phyloP scores from a whole-genome alignment of 2,113 vertebrate genomes.

The Astur gentilis region DNA sequence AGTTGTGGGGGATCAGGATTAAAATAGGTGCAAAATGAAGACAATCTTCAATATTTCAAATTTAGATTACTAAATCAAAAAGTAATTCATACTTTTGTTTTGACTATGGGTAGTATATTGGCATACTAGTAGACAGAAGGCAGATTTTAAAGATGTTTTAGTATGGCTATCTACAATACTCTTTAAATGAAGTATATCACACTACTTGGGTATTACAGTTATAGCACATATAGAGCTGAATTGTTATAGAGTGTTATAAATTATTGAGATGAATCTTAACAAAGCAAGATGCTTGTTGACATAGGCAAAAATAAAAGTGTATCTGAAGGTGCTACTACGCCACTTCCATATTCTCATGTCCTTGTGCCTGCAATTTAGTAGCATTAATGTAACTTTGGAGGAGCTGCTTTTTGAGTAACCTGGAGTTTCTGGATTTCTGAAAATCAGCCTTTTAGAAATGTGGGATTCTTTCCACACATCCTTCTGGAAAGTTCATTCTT shows the following conservation, averaged over 20 bases:
- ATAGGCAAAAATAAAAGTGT: background rate
- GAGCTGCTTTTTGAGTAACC: background rate
- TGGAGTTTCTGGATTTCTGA: slow-evolving; percentile 17
- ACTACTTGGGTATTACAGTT: background rate
- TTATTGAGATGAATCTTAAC: background rate
- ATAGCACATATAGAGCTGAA: background rate
- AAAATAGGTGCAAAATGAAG: background rate
- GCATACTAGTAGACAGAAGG: background rate
- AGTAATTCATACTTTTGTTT: background rate
- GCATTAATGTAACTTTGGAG: background rate
- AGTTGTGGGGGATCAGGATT: background rate
- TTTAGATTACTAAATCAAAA: background rate
- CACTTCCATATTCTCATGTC: background rate
- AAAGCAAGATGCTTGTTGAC: background rate
- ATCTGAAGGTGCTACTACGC: background rate
- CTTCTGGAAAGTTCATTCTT: slow-evolving; percentile 38
- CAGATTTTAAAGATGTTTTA: background rate
- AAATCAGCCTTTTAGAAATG: background rate
- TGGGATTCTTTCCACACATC: slow-evolving; percentile 3
- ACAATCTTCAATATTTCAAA: background rate
- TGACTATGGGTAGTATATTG: background rate
- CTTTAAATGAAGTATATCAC: background rate
- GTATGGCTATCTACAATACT: background rate
- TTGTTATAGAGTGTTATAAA: background rate
- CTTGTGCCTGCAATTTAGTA: background rate